Conservation (phyloP, 1,140 invertebrate genomes). For the Artemia franciscana region DNA sequence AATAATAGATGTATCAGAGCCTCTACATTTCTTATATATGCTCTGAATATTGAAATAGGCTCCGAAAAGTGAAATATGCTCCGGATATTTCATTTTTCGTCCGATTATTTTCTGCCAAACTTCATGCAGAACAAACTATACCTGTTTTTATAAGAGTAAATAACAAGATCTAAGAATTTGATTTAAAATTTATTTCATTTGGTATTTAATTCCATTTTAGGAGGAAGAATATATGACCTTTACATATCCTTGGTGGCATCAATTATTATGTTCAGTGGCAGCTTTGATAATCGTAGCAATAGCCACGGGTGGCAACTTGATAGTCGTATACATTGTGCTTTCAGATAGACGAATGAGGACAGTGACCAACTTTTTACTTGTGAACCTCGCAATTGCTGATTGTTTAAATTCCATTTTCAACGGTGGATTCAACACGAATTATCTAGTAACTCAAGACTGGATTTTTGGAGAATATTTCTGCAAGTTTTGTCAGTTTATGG, state of each 20-base stretch:
- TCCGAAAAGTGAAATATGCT: too few species aligned
- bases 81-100: too few species aligned
- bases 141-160: too few species aligned
- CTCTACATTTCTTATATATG: too few species aligned
- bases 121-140: too few species aligned
- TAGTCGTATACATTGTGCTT: slow-evolving; percentile 84
- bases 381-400: slow-evolving; percentile 75
- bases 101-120: too few species aligned
- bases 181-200: too few species aligned
- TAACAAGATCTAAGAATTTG: too few species aligned
- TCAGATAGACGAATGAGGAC: slow-evolving; percentile 76
- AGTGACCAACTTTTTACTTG: slow-evolving; percentile 83
- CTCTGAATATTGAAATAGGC: too few species aligned
- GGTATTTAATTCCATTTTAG: neutral
- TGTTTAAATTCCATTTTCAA: slow-evolving; percentile 74
- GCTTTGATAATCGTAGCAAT: slow-evolving; percentile 70
- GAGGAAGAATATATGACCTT: slow-evolving; percentile 23
- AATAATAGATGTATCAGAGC: too few species aligned
- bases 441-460: slow-evolving; percentile 78
- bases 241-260: slow-evolving; percentile 57
- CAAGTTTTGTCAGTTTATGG: slow-evolving; percentile 79
- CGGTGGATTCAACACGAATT: slow-evolving; percentile 78
- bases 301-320: slow-evolving; percentile 73
- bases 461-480: slow-evolving; percentile 78
- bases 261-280: slow-evolving; percentile 55